Percentiles rank a stretch among this genome's conserved stretches.
Evolutionary conservation across 2,888 invertebrate genomes (phyloP).

Genomic region (Dryobotodes eremita): DNA sequence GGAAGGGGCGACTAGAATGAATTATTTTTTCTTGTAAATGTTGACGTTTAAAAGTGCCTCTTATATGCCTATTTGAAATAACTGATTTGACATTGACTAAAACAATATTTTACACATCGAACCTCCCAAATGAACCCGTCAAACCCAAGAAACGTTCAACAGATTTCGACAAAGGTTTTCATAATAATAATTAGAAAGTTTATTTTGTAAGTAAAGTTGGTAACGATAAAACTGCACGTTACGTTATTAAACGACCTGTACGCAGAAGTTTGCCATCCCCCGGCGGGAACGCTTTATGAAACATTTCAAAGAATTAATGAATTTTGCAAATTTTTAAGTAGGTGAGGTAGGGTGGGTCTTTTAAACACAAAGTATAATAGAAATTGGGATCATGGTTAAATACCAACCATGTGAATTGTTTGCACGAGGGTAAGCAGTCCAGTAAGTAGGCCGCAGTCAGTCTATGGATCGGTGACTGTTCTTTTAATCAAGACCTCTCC

Average conservation of each 20-base stretch:
- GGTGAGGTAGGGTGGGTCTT: slow-evolving; percentile 24
- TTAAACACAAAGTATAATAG: slow-evolving; percentile 19
- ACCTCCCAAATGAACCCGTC: slow-evolving; percentile 26
- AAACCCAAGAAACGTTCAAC: slow-evolving; percentile 28
- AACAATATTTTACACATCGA: slow-evolving; percentile 7
- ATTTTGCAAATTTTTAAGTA: slow-evolving; percentile 61
- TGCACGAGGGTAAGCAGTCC: not conserved
- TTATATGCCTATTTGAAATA: too few species aligned
- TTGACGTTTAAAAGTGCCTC: too few species aligned
- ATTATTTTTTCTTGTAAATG: too few species aligned
- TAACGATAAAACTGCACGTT: slow-evolving; percentile 63
- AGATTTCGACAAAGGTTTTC: slow-evolving; percentile 44
- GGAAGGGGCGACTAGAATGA: too few species aligned
- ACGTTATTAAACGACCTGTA: slow-evolving; percentile 53
- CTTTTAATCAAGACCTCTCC: too few species aligned
- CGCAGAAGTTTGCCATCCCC: slow-evolving; percentile 53
- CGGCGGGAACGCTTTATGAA: slow-evolving; percentile 56
- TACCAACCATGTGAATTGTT: not conserved
- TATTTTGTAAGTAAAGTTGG: slow-evolving; percentile 54
- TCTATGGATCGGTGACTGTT: not conserved
- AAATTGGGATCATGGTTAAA: slow-evolving; percentile 8
- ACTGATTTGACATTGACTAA: not conserved
- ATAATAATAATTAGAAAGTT: slow-evolving; percentile 62
- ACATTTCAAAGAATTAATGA: slow-evolving; percentile 63
- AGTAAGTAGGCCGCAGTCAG: too few species aligned